Evolutionary conservation across 2,113 vertebrate genomes (phyloP).

Genomic region (Platycercus adscitus): DNA sequence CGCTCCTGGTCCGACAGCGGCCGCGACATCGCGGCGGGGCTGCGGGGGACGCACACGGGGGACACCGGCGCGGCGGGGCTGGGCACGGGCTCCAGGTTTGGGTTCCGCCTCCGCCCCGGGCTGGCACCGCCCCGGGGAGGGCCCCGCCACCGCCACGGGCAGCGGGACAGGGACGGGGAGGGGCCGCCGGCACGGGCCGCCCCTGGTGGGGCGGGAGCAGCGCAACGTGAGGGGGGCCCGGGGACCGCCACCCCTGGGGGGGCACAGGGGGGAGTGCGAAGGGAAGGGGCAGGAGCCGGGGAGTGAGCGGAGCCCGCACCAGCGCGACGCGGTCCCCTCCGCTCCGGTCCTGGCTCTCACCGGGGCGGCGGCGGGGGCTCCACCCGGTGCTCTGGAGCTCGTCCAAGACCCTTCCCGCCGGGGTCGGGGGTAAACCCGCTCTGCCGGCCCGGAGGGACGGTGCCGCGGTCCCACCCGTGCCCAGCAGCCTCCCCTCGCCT

Average conservation of each 20-base stretch:
- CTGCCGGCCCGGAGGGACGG: too few relatives aligned
- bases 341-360: not conserved
- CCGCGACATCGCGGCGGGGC: constrained; percentile 77
- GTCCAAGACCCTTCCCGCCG: not conserved
- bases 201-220: not conserved
- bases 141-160: not conserved
- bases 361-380: not conserved
- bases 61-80: not conserved
- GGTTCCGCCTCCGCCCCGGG: not conserved
- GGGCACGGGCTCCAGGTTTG: not conserved
- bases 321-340: too few relatives aligned
- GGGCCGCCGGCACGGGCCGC: not conserved
- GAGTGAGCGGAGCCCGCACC: too few relatives aligned
- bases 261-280: too few relatives aligned
- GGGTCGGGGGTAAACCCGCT: not conserved
- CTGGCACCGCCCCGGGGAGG: not conserved
- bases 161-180: not conserved
- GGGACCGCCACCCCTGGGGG: not conserved
- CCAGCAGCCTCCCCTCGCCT: not conserved
- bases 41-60: not conserved
- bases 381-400: not conserved
- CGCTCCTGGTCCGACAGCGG: constrained; percentile 92
- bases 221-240: rapidly evolving
- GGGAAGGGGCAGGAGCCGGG: not conserved
- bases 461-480: too few relatives aligned